Evolutionary conservation across 2,113 vertebrate genomes (phyloP).

Genomic region (Mionectes macconnelli): DNA sequence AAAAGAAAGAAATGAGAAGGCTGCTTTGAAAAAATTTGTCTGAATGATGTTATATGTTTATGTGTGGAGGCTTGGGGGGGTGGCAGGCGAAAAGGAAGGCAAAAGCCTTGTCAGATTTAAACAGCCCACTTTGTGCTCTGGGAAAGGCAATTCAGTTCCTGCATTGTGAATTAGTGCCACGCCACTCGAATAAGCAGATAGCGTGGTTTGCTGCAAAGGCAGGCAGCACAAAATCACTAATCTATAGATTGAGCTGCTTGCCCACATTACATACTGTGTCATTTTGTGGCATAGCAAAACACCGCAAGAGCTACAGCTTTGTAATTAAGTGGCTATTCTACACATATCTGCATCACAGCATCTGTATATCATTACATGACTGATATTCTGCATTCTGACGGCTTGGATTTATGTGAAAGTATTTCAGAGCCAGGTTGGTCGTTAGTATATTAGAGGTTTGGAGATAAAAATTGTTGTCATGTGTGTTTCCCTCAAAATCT

Average conservation of each 20-base stretch:
- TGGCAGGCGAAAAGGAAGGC: neutral
- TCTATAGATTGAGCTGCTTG: neutral
- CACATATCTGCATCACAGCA: neutral
- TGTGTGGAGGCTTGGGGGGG: neutral
- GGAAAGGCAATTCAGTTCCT: neutral
- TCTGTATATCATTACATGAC: neutral
- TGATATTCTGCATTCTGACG: neutral
- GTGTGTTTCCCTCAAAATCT: neutral
- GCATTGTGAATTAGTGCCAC: neutral
- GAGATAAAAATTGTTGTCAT: neutral
- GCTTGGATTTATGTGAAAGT: neutral
- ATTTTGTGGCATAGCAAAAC: neutral
- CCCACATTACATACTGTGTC: neutral
- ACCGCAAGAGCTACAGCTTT: neutral
- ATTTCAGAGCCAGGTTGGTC: neutral
- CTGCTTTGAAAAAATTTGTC: neutral
- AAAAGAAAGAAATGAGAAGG: neutral
- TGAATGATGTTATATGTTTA: neutral
- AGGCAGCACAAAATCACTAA: neutral
- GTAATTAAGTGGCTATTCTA: neutral
- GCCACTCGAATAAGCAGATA: neutral
- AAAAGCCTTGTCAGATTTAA: neutral
- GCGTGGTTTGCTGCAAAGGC: neutral
- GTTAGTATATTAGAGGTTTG: neutral
- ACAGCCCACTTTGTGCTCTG: neutral